Conservation (phyloP, 1,140 invertebrate species). For the Druon quercuslanigerum region DNA sequence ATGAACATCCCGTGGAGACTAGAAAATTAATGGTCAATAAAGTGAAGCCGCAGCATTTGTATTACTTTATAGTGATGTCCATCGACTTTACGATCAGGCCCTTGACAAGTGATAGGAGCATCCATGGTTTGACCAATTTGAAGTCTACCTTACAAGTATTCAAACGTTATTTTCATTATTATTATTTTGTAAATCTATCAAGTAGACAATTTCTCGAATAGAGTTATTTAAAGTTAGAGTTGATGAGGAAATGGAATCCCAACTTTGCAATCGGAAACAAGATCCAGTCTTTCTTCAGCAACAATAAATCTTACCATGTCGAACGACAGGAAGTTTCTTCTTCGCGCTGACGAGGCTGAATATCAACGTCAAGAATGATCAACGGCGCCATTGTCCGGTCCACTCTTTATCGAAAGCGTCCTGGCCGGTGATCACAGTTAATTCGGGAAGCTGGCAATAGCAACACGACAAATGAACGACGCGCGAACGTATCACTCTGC, state of each 20-base stretch:
- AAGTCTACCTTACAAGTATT: neutral
- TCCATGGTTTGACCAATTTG: neutral
- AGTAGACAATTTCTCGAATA: too few relatives aligned
- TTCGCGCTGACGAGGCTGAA: constrained; percentile 21
- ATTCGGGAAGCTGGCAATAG: neutral
- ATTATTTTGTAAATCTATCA: too few relatives aligned
- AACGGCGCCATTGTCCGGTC: neutral
- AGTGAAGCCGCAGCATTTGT: constrained; percentile 59
- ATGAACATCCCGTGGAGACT: neutral
- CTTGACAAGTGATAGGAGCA: constrained; percentile 47
- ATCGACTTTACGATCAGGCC: constrained; percentile 60
- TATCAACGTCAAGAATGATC: neutral
- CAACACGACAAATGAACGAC: neutral
- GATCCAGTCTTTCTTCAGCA: too few relatives aligned
- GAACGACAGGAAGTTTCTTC: neutral
- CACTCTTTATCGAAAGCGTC: neutral
- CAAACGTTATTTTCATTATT: neutral
- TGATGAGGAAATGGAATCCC: neutral
- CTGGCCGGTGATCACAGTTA: neutral
- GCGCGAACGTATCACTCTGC: neutral
- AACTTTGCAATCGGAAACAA: too few relatives aligned
- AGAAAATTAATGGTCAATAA: constrained; percentile 66
- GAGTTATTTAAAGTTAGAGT: too few relatives aligned
- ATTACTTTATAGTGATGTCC: constrained; percentile 69
- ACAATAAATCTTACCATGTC: too few relatives aligned